Percentiles rank a stretch among this genome's conserved stretches.
phyloP scores from a whole-genome alignment of 2,797 vertebrate genomes.

The Pteronotus mesoamericanus region DNA sequence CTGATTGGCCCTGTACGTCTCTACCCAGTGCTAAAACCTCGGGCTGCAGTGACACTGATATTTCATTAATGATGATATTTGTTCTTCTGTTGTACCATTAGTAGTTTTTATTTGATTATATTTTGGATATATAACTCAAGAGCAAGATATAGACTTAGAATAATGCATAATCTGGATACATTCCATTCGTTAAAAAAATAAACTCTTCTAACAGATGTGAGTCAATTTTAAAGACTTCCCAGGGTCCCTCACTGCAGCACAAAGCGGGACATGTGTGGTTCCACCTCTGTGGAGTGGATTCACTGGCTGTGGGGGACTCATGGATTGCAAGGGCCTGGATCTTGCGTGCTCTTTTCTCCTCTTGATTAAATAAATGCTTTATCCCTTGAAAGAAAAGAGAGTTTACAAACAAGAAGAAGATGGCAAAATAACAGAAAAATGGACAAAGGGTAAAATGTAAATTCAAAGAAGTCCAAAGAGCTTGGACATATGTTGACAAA shows the following conservation, averaged over 20 bases:
- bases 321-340: neutral
- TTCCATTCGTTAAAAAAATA: neutral
- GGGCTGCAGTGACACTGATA: neutral
- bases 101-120: neutral
- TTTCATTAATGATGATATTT: neutral
- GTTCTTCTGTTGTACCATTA: neutral
- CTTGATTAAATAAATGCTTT: neutral
- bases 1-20: neutral
- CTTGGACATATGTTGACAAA: neutral
- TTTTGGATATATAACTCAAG: neutral
- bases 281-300: neutral
- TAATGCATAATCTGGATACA: neutral
- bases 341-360: neutral
- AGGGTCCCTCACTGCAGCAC: neutral
- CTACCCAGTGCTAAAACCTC: neutral
- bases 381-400: neutral
- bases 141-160: neutral
- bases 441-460: neutral
- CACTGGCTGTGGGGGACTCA: neutral
- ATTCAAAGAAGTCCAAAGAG: neutral
- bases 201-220: neutral
- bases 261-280: neutral
- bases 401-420: neutral
- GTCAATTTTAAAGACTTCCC: neutral
- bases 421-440: neutral